These are phyloP conservation scores for Amblyopsis rosae DNA, from an alignment of 2,113 vertebrate genomes.

Conservation along the genomic window DNA sequence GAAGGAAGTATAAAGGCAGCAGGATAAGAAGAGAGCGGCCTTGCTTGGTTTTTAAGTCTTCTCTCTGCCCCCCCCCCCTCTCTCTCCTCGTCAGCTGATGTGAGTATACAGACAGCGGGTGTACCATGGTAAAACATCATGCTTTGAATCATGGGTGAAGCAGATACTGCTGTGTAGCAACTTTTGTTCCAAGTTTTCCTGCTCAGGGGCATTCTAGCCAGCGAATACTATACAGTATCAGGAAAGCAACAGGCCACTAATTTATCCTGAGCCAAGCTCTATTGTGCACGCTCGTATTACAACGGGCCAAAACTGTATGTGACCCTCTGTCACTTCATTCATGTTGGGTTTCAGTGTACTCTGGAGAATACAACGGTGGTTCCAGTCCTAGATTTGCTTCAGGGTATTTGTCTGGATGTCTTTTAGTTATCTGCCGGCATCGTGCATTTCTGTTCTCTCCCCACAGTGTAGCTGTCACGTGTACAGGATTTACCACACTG, in stretches of 20 bases:
- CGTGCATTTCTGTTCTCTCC: not conserved
- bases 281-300: slow-evolving; percentile 61
- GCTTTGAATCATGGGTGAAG: slow-evolving; percentile 58
- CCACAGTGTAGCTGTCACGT: not conserved
- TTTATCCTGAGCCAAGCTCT: slow-evolving; percentile 44
- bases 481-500: no score
- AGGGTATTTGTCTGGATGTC: slow-evolving; percentile 2
- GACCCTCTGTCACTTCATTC: slow-evolving; percentile 61
- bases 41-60: slow-evolving; percentile 39
- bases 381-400: not conserved
- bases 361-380: slow-evolving; percentile 2
- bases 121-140: slow-evolving; percentile 62
- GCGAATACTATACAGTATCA: slow-evolving; percentile 34
- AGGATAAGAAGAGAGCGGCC: slow-evolving; percentile 32
- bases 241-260: slow-evolving; percentile 43
- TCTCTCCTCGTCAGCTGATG: slow-evolving; percentile 54
- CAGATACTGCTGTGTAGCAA: slow-evolving; percentile 42
- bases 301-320: slow-evolving; percentile 55
- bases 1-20: slow-evolving; percentile 23
- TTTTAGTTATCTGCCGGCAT: not conserved
- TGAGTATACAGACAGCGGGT: slow-evolving; percentile 56
- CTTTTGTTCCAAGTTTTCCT: slow-evolving; percentile 56
- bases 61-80: slow-evolving; percentile 15
- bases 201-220: slow-evolving; percentile 58
- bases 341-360: slow-evolving; percentile 43